Percentiles rank a stretch among this genome's conserved stretches.
Evolutionary conservation across 2,888 invertebrate genomes (phyloP).

Genomic region (Lingula anatina): DNA sequence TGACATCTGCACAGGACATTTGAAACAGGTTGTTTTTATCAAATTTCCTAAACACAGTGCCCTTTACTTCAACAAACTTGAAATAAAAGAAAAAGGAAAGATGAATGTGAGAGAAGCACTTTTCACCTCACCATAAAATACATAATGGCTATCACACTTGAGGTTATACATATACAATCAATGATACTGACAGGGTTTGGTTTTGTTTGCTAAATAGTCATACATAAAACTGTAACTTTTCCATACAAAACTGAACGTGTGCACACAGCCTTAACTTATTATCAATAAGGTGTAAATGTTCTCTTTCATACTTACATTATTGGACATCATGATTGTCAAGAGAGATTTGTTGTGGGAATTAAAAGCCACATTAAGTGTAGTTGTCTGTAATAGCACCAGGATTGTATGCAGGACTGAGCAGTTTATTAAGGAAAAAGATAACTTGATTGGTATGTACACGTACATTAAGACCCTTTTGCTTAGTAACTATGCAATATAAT

Average conservation of each 20-base stretch:
- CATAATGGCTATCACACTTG: not conserved
- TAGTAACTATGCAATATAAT: too few species aligned
- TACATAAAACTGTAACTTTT: too few species aligned
- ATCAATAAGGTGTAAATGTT: too few species aligned
- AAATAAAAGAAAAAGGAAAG: constrained; percentile 37
- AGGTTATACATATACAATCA: not conserved
- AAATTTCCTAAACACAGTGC: constrained; percentile 98
- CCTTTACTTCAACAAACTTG: constrained; percentile 98
- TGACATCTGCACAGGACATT: constrained; percentile 94
- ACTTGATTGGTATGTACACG: too few species aligned
- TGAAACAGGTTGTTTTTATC: constrained; percentile 94
- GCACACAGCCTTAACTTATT: too few species aligned
- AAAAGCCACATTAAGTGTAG: constrained; percentile 96
- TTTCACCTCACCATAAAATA: not conserved
- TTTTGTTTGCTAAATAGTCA: too few species aligned
- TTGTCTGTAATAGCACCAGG: constrained; percentile 71
- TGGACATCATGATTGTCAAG: constrained; percentile 98
- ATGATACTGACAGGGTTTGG: too few species aligned
- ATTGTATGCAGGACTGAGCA: constrained; percentile 45
- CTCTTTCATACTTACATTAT: constrained; percentile 93
- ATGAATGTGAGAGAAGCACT: not conserved
- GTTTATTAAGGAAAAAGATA: constrained; percentile 9
- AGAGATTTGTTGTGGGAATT: constrained; percentile 98
- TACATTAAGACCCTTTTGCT: too few species aligned
- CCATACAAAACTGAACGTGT: too few species aligned